A percentile compares a stretch with the other conserved stretches of the same genome.
Evolutionary conservation across 2,797 vertebrate species (phyloP).

Genomic region (Spea hammondii): DNA sequence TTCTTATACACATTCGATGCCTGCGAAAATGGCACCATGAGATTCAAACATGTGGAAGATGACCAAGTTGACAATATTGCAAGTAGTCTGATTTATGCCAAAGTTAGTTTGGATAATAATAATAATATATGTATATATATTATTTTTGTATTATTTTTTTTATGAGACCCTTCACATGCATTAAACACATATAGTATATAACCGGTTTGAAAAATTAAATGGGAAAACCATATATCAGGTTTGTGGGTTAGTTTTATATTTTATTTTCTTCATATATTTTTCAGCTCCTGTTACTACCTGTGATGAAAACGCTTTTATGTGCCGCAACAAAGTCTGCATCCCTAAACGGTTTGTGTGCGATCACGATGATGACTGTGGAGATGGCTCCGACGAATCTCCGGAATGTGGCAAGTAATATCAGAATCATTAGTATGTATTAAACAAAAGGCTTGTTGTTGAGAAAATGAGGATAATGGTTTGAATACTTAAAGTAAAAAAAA

Average conservation of each 20-base stretch:
- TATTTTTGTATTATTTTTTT: background rate
- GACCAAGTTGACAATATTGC: no score
- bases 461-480: background rate
- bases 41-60: no score
- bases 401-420: conserved; percentile 82
- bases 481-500: background rate
- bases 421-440: background rate
- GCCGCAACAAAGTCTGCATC: conserved; percentile 87
- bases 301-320: conserved; percentile 86
- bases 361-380: conserved; percentile 92
- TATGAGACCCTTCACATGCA: background rate
- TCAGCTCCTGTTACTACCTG: conserved; percentile 92
- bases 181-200: background rate
- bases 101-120: no score
- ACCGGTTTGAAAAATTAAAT: background rate
- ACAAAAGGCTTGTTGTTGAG: no score
- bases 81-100: no score
- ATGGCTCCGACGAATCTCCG: conserved; percentile 88
- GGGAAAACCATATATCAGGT: conserved; percentile 26
- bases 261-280: conserved; percentile 52
- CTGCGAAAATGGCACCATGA: no score
- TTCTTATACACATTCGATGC: no score
- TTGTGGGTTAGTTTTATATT: conserved; percentile 43
- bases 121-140: no score
- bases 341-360: conserved; percentile 92